phyloP scores from a whole-genome alignment of 2,888 invertebrate genomes.

The Melanostoma mellinum region DNA sequence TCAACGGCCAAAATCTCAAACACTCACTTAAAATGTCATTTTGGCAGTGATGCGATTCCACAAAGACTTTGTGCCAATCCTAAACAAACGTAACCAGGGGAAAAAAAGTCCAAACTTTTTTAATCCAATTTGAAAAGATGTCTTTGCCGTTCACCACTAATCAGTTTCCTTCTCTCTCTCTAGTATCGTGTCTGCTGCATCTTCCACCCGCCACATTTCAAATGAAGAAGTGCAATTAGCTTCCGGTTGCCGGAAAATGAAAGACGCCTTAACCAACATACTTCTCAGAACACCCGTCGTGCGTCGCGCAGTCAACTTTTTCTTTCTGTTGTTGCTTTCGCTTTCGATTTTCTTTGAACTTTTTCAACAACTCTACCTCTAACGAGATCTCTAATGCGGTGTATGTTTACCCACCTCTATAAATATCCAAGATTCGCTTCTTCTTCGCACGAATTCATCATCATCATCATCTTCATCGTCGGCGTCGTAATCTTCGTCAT shows the following conservation, averaged over 20 bases:
- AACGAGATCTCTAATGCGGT: conserved; percentile 66
- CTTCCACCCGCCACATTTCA: conserved; percentile 40
- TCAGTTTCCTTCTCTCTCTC: neutral
- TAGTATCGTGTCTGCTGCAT: conserved; percentile 27
- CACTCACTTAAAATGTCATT: conserved; percentile 59
- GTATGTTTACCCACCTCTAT: conserved; percentile 55
- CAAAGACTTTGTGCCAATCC: conserved; percentile 46
- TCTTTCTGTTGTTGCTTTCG: conserved; percentile 42
- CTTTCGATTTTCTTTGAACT: conserved; percentile 69
- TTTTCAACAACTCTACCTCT: conserved; percentile 50
- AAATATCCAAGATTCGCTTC: conserved; percentile 40
- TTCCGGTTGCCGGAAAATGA: conserved; percentile 63
- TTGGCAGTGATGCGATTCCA: conserved; percentile 43
- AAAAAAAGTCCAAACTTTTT: neutral
- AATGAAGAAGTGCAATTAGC: conserved; percentile 51
- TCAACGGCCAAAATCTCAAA: conserved; percentile 40
- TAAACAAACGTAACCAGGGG: neutral
- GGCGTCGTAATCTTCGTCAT: conserved; percentile 13
- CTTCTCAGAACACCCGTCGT: neutral
- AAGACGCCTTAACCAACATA: conserved; percentile 34
- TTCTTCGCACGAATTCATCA: conserved; percentile 60
- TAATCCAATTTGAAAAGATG: conserved; percentile 50
- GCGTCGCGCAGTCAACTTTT: conserved; percentile 8
- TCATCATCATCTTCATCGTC: conserved; percentile 37
- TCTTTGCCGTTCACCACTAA: conserved; percentile 10